These are phyloP conservation scores for Macrochelys suwanniensis DNA, from an alignment of 2,797 vertebrate species.

Conservation along the genomic window DNA sequence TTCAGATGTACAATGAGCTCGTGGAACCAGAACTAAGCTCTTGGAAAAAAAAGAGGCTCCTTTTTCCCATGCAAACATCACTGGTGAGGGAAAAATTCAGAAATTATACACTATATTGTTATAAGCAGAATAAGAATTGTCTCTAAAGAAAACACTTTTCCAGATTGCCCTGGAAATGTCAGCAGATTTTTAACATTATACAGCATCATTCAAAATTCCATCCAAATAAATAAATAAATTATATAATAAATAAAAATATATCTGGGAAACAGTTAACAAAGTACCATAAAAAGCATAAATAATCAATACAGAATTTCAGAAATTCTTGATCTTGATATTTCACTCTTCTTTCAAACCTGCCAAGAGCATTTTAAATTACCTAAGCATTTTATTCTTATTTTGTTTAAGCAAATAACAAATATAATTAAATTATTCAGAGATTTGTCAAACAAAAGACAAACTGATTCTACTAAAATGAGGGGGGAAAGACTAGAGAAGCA, in stretches of 20 bases:
- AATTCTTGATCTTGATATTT: not conserved
- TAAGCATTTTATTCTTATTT: not conserved
- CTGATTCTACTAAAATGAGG: not conserved
- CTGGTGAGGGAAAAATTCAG: not conserved
- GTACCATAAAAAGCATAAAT: not conserved
- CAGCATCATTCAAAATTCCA: not conserved
- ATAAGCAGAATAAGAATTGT: not conserved
- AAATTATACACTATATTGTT: not conserved
- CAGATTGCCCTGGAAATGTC: not conserved
- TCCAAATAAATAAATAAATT: not conserved
- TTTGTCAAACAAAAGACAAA: not conserved
- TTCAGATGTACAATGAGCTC: not conserved
- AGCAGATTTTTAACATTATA: not conserved
- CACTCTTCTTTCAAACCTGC: not conserved
- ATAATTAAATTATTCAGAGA: not conserved
- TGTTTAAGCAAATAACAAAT: not conserved
- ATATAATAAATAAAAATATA: too few species aligned
- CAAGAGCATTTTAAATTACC: not conserved
- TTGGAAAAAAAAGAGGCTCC: not conserved
- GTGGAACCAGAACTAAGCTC: not conserved
- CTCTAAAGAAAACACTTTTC: not conserved
- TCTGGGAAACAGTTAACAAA: not conserved
- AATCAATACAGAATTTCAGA: not conserved
- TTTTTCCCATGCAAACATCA: not conserved
- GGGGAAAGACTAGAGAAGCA: not conserved